These are phyloP conservation scores for Aurelia aurita DNA, from an alignment of 30 jellyfish, hydroid and myxozoan genomes.

Conservation along the genomic window DNA sequence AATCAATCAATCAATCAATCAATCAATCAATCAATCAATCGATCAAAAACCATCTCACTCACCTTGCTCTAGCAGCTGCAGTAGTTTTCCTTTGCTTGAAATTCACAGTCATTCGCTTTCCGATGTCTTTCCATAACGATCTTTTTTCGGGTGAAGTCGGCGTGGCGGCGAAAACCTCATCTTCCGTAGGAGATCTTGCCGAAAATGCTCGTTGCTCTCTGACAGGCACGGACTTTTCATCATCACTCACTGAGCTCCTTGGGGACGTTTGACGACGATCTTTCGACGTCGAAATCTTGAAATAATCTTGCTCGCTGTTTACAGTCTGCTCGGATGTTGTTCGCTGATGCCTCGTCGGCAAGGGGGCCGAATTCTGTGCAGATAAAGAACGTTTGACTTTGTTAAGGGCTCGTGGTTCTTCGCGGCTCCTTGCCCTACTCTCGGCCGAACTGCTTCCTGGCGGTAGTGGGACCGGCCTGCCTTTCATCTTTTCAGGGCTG, in stretches of 20 bases:
- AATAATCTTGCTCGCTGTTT: background rate
- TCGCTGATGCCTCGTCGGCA: background rate
- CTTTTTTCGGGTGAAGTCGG: constrained; percentile 29
- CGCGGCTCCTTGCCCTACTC: background rate
- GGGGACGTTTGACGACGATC: background rate
- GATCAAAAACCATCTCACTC: background rate
- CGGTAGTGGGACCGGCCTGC: background rate
- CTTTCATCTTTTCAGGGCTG: background rate
- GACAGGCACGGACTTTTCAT: background rate
- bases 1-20: background rate
- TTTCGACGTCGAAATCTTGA: too few relatives aligned
- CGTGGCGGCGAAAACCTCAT: constrained; percentile 14
- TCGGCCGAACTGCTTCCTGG: background rate
- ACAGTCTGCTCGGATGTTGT: background rate
- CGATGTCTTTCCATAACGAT: constrained; percentile 19
- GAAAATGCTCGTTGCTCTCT: constrained; percentile 34
- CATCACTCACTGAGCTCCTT: background rate
- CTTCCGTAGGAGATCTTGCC: constrained; percentile 5
- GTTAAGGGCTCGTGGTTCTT: background rate
- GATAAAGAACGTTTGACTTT: background rate
- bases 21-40: constrained; percentile 5
- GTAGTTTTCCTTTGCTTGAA: constrained; percentile 22
- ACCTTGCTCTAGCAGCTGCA: constrained; percentile 38
- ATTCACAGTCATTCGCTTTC: constrained; percentile 61
- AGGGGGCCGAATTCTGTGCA: background rate